phyloP scores from a whole-genome alignment of 2,888 invertebrate genomes.

The Chrysolina americana region DNA sequence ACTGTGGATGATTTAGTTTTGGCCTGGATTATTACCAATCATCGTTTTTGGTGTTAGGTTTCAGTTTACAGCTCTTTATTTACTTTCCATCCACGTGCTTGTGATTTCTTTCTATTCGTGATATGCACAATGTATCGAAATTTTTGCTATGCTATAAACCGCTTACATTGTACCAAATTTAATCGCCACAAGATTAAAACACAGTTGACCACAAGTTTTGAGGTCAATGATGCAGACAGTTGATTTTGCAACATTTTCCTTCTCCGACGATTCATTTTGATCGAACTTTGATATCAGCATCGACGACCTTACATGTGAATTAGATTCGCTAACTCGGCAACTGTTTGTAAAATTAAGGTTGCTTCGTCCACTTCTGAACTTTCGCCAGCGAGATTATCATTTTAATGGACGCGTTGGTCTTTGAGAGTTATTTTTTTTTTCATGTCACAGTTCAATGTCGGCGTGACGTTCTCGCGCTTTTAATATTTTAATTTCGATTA shows the following conservation, averaged over 20 bases:
- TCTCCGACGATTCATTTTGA: background rate
- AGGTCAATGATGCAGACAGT: constrained; percentile 9
- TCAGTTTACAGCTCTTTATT: too few relatives aligned
- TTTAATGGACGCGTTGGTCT: constrained; percentile 3
- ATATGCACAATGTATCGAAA: background rate
- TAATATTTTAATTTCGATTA: background rate
- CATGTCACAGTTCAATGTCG: background rate
- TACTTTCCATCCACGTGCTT: too few relatives aligned
- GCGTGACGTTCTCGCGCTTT: background rate
- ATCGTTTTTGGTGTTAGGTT: too few relatives aligned
- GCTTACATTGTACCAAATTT: background rate
- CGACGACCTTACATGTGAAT: constrained; percentile 6
- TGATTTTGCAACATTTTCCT: background rate
- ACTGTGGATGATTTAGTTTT: background rate
- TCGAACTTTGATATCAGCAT: background rate
- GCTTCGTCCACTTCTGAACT: constrained; percentile 2
- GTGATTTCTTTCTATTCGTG: too few relatives aligned
- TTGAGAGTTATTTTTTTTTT: background rate
- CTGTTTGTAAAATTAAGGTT: background rate
- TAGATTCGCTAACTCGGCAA: background rate
- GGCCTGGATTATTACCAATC: too few relatives aligned
- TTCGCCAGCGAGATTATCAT: constrained; percentile 12
- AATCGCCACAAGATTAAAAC: background rate
- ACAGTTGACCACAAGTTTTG: background rate
- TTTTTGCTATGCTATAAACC: background rate